Percentiles rank a stretch among this genome's conserved stretches.
Evolutionary conservation across 2,113 vertebrate species (phyloP).

Genomic region (Poeciliopsis turrubarensis): DNA sequence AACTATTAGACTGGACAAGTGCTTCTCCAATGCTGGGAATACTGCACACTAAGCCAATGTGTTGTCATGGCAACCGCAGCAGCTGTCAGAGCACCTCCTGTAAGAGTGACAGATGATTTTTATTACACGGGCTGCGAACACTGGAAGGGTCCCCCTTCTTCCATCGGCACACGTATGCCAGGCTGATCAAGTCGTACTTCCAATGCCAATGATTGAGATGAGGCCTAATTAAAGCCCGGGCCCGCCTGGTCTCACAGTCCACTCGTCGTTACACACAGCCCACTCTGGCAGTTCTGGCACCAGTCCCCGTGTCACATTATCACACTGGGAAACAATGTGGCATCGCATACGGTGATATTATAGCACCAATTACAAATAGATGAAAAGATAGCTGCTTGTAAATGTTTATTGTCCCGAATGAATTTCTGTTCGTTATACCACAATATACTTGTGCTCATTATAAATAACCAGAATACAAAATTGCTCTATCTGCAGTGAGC

Average conservation of each 20-base stretch:
- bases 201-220: conserved; percentile 85
- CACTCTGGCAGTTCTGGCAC: conserved; percentile 35
- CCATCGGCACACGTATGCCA: conserved; percentile 84
- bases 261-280: conserved; percentile 62
- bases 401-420: neutral
- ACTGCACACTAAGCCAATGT: conserved; percentile 59
- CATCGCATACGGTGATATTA: conserved; percentile 29
- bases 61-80: conserved; percentile 79
- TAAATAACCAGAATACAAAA: neutral
- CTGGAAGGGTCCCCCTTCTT: conserved; percentile 80
- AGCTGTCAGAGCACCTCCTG: conserved; percentile 81
- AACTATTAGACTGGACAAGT: conserved; percentile 20
- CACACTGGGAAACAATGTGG: conserved; percentile 38
- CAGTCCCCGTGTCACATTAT: conserved; percentile 44
- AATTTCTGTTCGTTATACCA: neutral
- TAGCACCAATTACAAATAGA: conserved; percentile 15
- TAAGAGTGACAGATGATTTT: conserved; percentile 88
- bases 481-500: neutral
- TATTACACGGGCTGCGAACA: conserved; percentile 85
- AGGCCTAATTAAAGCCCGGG: conserved; percentile 83
- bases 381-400: neutral
- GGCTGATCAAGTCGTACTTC: conserved; percentile 82
- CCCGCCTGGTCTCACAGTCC: conserved; percentile 60
- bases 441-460: neutral
- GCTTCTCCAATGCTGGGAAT: conserved; percentile 50